phyloP scores from a whole-genome alignment of 2,113 vertebrate species.

The Salvelinus alpinus region DNA sequence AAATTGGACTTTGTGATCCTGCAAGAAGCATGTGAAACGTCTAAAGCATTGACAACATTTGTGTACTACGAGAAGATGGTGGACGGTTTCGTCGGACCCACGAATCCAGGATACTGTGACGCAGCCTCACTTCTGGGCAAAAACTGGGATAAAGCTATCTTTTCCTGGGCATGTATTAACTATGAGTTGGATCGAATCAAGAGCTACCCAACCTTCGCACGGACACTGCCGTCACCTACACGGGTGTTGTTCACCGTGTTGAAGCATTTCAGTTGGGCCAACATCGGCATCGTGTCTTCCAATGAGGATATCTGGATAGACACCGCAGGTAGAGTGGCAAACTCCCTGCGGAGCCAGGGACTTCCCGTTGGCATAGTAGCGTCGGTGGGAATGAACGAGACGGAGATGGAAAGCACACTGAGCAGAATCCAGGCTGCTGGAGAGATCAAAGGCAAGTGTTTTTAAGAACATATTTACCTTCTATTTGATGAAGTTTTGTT shows the following conservation, averaged over 20 bases:
- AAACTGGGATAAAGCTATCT: conserved; percentile 87
- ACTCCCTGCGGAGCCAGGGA: conserved; percentile 73
- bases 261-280: conserved; percentile 88
- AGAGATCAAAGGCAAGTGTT: conserved; percentile 80
- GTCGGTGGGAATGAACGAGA: conserved; percentile 71
- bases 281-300: conserved; percentile 83
- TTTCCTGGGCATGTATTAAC: conserved; percentile 85
- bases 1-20: conserved; percentile 81
- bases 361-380: conserved; percentile 80
- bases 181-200: conserved; percentile 76
- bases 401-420: conserved; percentile 72
- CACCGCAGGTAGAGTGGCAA: conserved; percentile 76
- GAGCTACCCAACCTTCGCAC: conserved; percentile 74
- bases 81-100: conserved; percentile 82
- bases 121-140: conserved; percentile 78
- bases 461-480: background rate
- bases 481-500: background rate
- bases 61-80: conserved; percentile 71
- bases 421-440: conserved; percentile 71
- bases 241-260: conserved; percentile 79
- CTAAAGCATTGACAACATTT: conserved; percentile 80
- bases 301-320: conserved; percentile 85
- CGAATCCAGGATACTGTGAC: conserved; percentile 87
- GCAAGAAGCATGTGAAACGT: conserved; percentile 83
- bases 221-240: conserved; percentile 76